phyloP scores from a whole-genome alignment of 2,888 invertebrate genomes.

The Augochlorella aurata region DNA sequence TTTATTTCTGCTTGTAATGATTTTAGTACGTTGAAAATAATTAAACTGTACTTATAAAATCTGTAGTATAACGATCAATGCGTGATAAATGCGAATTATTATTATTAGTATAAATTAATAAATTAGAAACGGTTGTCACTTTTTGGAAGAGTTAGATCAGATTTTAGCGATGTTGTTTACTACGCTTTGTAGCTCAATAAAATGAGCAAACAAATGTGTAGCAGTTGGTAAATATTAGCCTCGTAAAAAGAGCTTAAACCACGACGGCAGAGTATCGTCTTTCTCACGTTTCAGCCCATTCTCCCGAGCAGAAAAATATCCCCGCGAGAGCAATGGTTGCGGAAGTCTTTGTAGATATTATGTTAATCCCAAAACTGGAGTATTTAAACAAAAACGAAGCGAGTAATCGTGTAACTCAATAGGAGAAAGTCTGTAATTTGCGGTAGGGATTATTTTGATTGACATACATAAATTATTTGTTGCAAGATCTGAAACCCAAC shows the following conservation, averaged over 20 bases:
- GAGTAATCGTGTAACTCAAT: background rate
- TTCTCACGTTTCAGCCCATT: background rate
- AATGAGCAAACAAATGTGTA: background rate
- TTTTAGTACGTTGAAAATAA: background rate
- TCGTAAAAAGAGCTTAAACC: background rate
- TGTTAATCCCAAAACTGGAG: background rate
- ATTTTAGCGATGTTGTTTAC: background rate
- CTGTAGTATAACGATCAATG: background rate
- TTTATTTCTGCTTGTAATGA: background rate
- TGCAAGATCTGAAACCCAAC: background rate
- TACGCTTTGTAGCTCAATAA: background rate
- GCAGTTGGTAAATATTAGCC: background rate
- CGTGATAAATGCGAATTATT: background rate
- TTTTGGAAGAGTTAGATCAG: background rate
- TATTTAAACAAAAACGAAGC: background rate
- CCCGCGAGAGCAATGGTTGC: background rate
- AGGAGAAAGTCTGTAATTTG: background rate
- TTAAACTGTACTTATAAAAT: background rate
- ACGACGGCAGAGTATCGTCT: background rate
- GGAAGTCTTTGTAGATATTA: background rate
- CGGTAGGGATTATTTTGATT: background rate
- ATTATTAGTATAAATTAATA: background rate
- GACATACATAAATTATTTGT: slow-evolving; percentile 12
- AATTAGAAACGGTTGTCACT: background rate
- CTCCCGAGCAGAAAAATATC: background rate